Conservation (phyloP, 2,888 invertebrate genomes). For the Sussaba pulchella region DNA sequence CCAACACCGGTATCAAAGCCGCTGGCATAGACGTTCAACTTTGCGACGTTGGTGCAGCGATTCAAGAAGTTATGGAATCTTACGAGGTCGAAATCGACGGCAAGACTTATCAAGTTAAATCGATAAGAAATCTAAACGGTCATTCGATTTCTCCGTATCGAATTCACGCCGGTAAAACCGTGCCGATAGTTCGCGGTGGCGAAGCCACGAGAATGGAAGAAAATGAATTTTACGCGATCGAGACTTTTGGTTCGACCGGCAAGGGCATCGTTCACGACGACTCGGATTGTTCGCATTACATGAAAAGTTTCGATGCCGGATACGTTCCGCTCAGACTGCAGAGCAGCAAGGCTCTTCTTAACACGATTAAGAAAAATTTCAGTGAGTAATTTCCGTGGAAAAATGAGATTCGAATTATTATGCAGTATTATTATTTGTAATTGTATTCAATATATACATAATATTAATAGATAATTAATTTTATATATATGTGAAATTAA, state of each 20-base stretch:
- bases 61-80: conserved; percentile 99
- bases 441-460: no score
- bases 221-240: conserved; percentile 99
- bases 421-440: conserved; percentile 52
- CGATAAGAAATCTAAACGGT: conserved; percentile 99
- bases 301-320: conserved; percentile 98
- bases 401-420: background rate
- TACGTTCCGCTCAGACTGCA: conserved; percentile 96
- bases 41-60: conserved; percentile 98
- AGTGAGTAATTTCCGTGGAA: conserved; percentile 84
- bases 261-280: conserved; percentile 98
- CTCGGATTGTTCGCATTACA: conserved; percentile 99
- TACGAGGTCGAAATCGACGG: conserved; percentile 99
- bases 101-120: conserved; percentile 97
- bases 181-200: conserved; percentile 99
- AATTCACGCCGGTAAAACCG: conserved; percentile 98
- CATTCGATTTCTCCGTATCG: conserved; percentile 99
- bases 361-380: conserved; percentile 98
- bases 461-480: no score
- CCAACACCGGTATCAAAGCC: conserved; percentile 98
- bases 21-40: conserved; percentile 98
- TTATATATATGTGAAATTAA: no score
- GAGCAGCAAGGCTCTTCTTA: conserved; percentile 96
- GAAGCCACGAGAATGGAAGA: conserved; percentile 99
- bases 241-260: conserved; percentile 99